Evolutionary conservation across 2,797 vertebrate genomes (phyloP).

Genomic region (Chiroxiphia lanceolata): DNA sequence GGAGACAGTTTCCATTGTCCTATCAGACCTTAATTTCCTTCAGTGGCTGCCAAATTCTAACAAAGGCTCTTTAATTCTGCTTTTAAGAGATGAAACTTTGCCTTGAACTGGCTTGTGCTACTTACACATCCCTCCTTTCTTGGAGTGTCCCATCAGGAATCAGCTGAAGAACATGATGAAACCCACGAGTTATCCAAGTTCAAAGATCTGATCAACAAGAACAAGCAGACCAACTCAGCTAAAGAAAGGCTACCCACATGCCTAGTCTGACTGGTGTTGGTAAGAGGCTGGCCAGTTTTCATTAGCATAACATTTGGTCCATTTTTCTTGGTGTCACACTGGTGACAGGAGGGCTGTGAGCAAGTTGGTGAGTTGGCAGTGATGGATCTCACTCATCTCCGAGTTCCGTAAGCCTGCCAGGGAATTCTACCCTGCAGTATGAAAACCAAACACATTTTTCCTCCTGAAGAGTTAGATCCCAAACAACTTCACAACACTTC

Average conservation of each 20-base stretch:
- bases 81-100: neutral
- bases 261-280: fast-evolving
- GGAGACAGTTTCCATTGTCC: neutral
- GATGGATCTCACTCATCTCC: neutral
- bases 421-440: neutral
- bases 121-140: neutral
- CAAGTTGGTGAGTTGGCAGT: neutral
- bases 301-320: neutral
- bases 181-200: neutral
- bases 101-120: neutral
- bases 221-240: neutral
- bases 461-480: neutral
- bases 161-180: neutral
- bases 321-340: neutral
- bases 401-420: neutral
- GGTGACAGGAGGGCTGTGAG: neutral
- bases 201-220: neutral
- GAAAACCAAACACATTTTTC: neutral
- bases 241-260: neutral
- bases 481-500: neutral
- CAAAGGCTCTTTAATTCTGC: neutral
- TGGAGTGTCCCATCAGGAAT: neutral
- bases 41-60: neutral
- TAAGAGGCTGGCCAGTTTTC: neutral
- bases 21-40: neutral